Evolutionary conservation across 1,140 invertebrate species (phyloP), one percentile per base, ranked within the genome.

Genomic region (Trichomalopsis sarcophagae): DNA sequence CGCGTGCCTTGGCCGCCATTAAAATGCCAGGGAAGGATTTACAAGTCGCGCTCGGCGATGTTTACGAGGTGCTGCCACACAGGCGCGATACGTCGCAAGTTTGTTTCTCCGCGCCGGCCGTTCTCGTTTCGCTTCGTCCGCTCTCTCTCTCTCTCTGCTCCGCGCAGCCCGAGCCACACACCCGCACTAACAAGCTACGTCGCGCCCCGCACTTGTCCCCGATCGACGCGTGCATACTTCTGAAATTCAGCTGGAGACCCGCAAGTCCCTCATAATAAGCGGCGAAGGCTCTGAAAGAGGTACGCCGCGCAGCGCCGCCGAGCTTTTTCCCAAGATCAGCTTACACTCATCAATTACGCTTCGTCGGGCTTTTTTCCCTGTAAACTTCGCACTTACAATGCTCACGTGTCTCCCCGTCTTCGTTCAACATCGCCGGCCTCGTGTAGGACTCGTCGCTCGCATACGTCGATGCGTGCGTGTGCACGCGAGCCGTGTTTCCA

Each of bases 1-100:
- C 89, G 86, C 88, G 87, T 85, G 87, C 86, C 87, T 86, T 82
- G 85, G 89, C 88, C 89, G 89, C 91, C 91, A 91, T 93, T 93
- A 93, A 93, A 91, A 92, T 90, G 91, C 91, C 92, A 92, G 86
- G 89, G 89, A 89, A 90, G 91, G 91, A 93, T 92, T 93, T 93
- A 92, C 92, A 92, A 93, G 92, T 93, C 88, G 90, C 90, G 88
- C 87, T 84, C 84, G 44, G 86, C 85, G 88, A 91, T 91, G 91
- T 93, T 93, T 93, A 92, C 92, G 92, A 92, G 88, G 78, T 69
- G 79, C 62, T 73, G 76, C 82, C 68, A 79, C 40, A 40, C 11
- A 40, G 62, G 40, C 27, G 44, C 47, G 90, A 90, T 90, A 89
- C 88, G 88, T 88, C 69, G 33, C 73, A 75, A 75, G 82, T 85